Evolutionary conservation across 2,797 vertebrate genomes (phyloP).

Genomic region (Heteromormyrus szaboi): DNA sequence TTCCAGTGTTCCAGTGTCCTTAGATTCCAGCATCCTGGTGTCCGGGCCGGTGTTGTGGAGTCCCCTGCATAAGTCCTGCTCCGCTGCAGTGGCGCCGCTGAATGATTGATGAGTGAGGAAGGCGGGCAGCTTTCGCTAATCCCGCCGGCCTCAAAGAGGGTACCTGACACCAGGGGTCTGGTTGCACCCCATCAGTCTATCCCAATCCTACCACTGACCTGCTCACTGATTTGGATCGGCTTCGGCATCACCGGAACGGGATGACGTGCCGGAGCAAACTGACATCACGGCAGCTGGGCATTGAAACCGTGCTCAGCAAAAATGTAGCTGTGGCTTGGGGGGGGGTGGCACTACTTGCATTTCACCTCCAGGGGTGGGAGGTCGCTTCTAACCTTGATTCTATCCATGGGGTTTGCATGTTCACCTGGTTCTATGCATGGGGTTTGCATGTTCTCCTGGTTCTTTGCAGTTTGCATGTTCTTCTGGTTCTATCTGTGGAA

Average conservation of each 20-base stretch:
- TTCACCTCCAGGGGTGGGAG: background rate
- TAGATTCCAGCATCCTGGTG: background rate
- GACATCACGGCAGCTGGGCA: background rate
- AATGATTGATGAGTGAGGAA: constrained; percentile 59
- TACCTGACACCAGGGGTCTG: constrained; percentile 42
- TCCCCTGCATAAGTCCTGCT: constrained; percentile 17
- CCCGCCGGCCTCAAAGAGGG: constrained; percentile 29
- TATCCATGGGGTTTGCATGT: background rate
- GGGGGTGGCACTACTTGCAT: background rate
- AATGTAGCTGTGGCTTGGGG: background rate
- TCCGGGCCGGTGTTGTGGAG: background rate
- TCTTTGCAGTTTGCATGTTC: background rate
- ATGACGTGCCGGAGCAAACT: background rate
- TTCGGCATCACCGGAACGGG: background rate
- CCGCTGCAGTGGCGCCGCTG: constrained; percentile 49
- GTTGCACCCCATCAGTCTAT: constrained; percentile 51
- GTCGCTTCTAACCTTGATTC: background rate
- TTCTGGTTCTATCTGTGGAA: background rate
- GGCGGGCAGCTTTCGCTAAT: constrained; percentile 52
- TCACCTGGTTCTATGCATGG: background rate
- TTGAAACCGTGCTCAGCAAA: background rate
- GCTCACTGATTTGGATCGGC: constrained; percentile 55
- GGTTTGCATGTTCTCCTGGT: background rate
- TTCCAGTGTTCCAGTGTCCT: background rate
- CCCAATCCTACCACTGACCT: constrained; percentile 47